Conservation (phyloP, 2,113 vertebrate species). For the Corydoras sp. region DNA sequence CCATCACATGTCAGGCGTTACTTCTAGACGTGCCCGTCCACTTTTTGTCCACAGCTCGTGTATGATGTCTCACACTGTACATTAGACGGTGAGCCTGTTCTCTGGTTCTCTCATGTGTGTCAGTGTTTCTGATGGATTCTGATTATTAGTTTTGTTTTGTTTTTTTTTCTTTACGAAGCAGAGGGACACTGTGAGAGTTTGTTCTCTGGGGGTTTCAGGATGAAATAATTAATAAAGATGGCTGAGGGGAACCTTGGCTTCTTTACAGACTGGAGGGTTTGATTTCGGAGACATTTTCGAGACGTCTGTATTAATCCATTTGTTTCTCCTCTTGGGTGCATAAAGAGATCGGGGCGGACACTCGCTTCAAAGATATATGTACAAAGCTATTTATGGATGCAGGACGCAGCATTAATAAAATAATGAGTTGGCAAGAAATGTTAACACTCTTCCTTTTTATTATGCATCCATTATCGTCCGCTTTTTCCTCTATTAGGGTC, state of each 20-base stretch:
- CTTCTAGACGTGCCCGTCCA: too few relatives aligned
- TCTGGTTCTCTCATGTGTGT: neutral
- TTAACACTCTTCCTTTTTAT: too few relatives aligned
- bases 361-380: constrained; percentile 39
- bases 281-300: too few relatives aligned
- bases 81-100: too few relatives aligned
- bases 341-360: constrained; percentile 38
- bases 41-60: too few relatives aligned
- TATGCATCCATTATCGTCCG: too few relatives aligned
- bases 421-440: neutral
- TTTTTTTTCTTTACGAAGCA: constrained; percentile 21
- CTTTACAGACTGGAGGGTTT: too few relatives aligned
- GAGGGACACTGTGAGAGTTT: neutral
- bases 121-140: neutral
- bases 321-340: constrained; percentile 28
- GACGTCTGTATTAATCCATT: neutral
- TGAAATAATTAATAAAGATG: too few relatives aligned
- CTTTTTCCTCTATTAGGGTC: too few relatives aligned
- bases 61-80: too few relatives aligned
- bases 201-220: neutral
- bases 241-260: too few relatives aligned
- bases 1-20: too few relatives aligned
- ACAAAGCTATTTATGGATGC: constrained; percentile 36
- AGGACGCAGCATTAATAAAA: constrained; percentile 34
- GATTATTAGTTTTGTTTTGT: constrained; percentile 16